A percentile compares a stretch with the other conserved stretches of the same genome.
Evolutionary conservation across 2,113 vertebrate genomes (phyloP).

Genomic region (Thalassoma bifasciatum): DNA sequence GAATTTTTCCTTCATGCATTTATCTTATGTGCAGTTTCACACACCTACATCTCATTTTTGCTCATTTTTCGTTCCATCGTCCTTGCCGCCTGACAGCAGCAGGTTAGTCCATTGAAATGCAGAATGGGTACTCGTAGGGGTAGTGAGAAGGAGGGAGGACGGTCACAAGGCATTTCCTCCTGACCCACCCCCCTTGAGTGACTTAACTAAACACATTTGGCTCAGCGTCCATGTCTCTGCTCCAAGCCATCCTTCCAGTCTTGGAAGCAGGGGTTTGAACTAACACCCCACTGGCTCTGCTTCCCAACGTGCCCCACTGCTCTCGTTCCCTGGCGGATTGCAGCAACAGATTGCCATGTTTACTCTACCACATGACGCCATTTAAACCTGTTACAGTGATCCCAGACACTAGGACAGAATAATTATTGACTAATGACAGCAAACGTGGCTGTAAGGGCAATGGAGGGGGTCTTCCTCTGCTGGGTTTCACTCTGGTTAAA

Average conservation of each 20-base stretch:
- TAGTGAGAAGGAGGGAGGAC: constrained; percentile 78
- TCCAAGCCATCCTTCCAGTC: constrained; percentile 71
- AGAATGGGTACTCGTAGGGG: constrained; percentile 75
- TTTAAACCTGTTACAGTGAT: constrained; percentile 84
- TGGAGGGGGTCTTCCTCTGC: constrained; percentile 58
- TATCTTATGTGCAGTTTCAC: constrained; percentile 50
- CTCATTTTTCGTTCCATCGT: constrained; percentile 67
- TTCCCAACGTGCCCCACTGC: constrained; percentile 76
- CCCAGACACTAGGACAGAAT: constrained; percentile 79
- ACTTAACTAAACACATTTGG: constrained; percentile 82
- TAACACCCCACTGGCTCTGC: constrained; percentile 75
- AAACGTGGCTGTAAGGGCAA: constrained; percentile 71
- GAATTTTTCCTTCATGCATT: constrained; percentile 71
- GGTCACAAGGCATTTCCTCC: constrained; percentile 81
- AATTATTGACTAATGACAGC: constrained; percentile 84
- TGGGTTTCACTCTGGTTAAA: constrained; percentile 66
- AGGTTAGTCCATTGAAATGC: constrained; percentile 81
- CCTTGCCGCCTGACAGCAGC: constrained; percentile 70
- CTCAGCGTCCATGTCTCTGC: constrained; percentile 68
- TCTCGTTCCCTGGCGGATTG: constrained; percentile 77
- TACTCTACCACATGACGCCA: constrained; percentile 83
- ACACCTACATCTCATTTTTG: constrained; percentile 52
- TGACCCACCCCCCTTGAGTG: constrained; percentile 81
- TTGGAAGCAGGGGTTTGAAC: constrained; percentile 75
- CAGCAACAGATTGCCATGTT: constrained; percentile 84